These are phyloP conservation scores for Sorex maritimensis DNA, from an alignment of 2,797 vertebrate genomes.

Conservation along the genomic window DNA sequence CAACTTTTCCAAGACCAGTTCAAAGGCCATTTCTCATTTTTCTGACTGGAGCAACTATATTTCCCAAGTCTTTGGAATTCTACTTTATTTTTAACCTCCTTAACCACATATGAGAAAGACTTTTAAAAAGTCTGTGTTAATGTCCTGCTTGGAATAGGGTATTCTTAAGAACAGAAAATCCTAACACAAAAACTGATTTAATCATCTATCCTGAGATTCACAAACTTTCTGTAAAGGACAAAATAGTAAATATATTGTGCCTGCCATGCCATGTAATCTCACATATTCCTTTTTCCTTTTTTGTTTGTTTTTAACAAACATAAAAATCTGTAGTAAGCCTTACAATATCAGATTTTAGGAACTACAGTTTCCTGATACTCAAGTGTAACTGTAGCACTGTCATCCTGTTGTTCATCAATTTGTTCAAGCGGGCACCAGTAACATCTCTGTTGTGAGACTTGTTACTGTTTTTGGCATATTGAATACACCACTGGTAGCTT, in stretches of 20 bases:
- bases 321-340: conserved; percentile 9
- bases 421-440: no score
- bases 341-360: background rate
- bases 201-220: background rate
- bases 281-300: background rate
- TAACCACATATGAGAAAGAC: background rate
- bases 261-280: background rate
- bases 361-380: background rate
- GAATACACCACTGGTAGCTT: no score
- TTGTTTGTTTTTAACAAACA: conserved; percentile 14
- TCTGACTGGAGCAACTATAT: background rate
- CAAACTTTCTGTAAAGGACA: conserved; percentile 31
- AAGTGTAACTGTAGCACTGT: background rate
- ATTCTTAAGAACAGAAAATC: conserved; percentile 11
- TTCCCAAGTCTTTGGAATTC: background rate
- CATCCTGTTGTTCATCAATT: no score
- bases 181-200: background rate
- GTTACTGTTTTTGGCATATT: no score
- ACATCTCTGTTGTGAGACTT: no score
- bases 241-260: conserved; percentile 52
- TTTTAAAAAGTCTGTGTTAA: conserved; percentile 47
- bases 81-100: conserved; percentile 45
- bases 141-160: conserved; percentile 47
- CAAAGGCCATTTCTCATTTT: conserved; percentile 44
- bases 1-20: conserved; percentile 35